Evolutionary conservation across 2,888 invertebrate genomes (phyloP), one percentile per base, ranked within the genome.

Genomic region (Dinocampus coccinellae): DNA sequence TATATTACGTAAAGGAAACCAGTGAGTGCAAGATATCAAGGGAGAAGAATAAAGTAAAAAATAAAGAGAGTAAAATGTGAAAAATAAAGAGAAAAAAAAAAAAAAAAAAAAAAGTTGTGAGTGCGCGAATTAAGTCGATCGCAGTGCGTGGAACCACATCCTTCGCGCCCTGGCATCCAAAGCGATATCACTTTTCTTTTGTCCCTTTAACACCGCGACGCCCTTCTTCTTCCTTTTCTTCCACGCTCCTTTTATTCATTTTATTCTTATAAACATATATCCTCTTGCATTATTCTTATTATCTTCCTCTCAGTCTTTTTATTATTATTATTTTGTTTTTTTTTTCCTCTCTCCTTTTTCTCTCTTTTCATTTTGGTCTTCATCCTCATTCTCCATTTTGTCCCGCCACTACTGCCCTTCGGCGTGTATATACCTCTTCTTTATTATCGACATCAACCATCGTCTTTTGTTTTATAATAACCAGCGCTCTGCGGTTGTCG

Each of bases 401-500:
- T 47, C 52, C 24, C 29, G 4, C 39, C 34, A 20, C 24, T 47
- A 13, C 13, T 63, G 34, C 62, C 76, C 77, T 70, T 75, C 75
- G 73, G 62, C 36, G 64, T 20, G 77, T 82, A 80, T 81, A 80
- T 78, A 81, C 79, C 78, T 81, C 84, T 85, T 84, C 84, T 85
- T 85, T 85, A 85, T 85, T 85, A 85, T 84, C 85, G 83, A 80
- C 84, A 84, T 82, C 83, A 80, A 81, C 78, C 82, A 78, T 80
- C 84, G 82, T 80, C 85, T 85, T 86, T 85, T 85, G 85, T 86
- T 84, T 85, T 85, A 85, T 85, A 85, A 86, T 85, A 85, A 86
- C 84, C 82, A 81, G 81, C 77, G 42, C 33, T 36, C 70, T 62
- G 57, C 42, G 55, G 67, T 67, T 36, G 66, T 57, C 60, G 26